Conservation (phyloP, 2,888 invertebrate species). For the Scrobipalpa costella region DNA sequence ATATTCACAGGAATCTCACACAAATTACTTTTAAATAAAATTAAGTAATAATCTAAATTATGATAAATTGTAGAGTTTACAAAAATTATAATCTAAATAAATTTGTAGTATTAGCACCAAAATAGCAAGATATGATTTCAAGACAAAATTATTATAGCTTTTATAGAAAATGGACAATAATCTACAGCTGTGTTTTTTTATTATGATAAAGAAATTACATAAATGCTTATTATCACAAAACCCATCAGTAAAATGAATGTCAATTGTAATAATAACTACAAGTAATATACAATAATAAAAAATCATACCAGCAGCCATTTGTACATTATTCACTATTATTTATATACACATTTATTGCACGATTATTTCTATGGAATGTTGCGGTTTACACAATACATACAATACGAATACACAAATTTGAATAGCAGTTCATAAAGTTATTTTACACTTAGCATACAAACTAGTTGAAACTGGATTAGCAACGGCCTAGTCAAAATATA, state of each 20-base stretch:
- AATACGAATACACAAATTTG: constrained; percentile 13
- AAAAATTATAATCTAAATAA: constrained; percentile 43
- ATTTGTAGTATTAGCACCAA: constrained; percentile 66
- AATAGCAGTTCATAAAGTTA: constrained; percentile 19
- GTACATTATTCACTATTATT: constrained; percentile 42
- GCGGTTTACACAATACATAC: constrained; percentile 42
- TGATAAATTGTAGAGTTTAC: constrained; percentile 14
- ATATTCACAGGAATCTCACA: constrained; percentile 29
- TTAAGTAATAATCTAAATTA: constrained; percentile 22
- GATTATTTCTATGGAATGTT: constrained; percentile 77
- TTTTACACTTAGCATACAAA: constrained; percentile 17
- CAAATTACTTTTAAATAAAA: constrained; percentile 27
- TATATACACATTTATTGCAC: constrained; percentile 63
- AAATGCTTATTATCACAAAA: constrained; percentile 21
- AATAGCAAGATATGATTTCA: constrained; percentile 57
- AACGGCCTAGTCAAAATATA: constrained; percentile 26
- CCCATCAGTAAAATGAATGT: not conserved
- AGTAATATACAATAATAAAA: not conserved
- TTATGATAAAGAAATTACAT: not conserved
- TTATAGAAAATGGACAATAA: not conserved
- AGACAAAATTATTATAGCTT: constrained; percentile 25
- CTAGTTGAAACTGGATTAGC: constrained; percentile 18
- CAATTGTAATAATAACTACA: not conserved
- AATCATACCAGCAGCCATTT: constrained; percentile 38
- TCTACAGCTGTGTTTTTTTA: not conserved